A percentile compares a stretch with the other conserved stretches of the same genome.
Conservation (phyloP, 1,140 invertebrate genomes). For the Aleiodes sp. region DNA sequence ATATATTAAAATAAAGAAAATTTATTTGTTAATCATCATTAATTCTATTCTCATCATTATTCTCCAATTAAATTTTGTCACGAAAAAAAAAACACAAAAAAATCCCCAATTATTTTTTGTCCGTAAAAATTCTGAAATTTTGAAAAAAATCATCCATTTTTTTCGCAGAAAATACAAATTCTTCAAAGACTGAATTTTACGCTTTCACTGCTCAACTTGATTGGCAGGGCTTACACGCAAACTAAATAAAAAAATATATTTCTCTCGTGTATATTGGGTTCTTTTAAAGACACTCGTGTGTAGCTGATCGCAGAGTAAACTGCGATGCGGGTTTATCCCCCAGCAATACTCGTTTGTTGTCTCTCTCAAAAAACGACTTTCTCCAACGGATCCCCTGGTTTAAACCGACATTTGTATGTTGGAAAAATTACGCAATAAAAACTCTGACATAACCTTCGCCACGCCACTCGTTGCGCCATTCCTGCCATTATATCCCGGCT, state of each 20-base stretch:
- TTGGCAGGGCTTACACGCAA: too few species aligned
- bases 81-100: background rate
- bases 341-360: conserved; percentile 8
- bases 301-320: too few species aligned
- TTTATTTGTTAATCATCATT: background rate
- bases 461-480: conserved; percentile 61
- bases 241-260: too few species aligned
- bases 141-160: background rate
- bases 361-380: conserved; percentile 33
- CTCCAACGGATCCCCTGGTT: conserved; percentile 36
- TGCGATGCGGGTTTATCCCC: too few species aligned
- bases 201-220: too few species aligned
- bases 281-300: too few species aligned
- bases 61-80: background rate
- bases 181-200: background rate
- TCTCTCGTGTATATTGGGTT: too few species aligned
- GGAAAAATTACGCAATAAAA: conserved; percentile 55
- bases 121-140: background rate
- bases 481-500: conserved; percentile 36
- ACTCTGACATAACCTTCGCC: conserved; percentile 67
- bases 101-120: background rate
- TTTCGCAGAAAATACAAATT: background rate
- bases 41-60: background rate
- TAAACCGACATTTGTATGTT: conserved; percentile 22
- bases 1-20: background rate